Evolutionary conservation across 1,140 invertebrate species (phyloP).

Genomic region (Agraylea sexmaculata): DNA sequence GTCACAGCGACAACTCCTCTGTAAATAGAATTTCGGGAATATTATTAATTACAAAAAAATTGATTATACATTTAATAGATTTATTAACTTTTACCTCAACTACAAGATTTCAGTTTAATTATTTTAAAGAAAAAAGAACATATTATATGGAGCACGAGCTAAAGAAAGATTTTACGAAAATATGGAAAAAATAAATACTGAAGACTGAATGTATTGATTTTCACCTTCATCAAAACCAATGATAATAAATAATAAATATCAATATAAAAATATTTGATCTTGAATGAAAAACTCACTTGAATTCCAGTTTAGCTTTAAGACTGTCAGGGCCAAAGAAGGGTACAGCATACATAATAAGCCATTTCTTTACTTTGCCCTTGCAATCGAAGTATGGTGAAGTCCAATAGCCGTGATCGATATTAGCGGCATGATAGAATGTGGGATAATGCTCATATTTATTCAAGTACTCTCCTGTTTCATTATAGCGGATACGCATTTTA

Average conservation of each 20-base stretch:
- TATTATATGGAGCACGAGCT: too few species aligned
- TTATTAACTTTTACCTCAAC: not conserved
- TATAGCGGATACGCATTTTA: constrained; percentile 85
- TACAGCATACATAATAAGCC: constrained; percentile 88
- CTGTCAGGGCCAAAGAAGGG: constrained; percentile 97
- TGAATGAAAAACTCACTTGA: constrained; percentile 64
- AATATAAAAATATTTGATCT: constrained; percentile 1
- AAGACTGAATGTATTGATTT: not conserved
- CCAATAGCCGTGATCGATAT: constrained; percentile 84
- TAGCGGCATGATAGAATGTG: constrained; percentile 76
- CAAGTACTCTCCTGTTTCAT: constrained; percentile 69
- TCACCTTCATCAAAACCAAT: not conserved
- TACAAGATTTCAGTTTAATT: not conserved
- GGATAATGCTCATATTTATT: constrained; percentile 87
- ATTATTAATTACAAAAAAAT: constrained; percentile 8
- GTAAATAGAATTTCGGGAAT: constrained; percentile 35
- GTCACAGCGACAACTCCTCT: constrained; percentile 91
- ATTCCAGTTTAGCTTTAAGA: constrained; percentile 80
- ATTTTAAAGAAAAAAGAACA: too few species aligned
- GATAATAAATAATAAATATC: too few species aligned
- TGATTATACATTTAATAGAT: not conserved
- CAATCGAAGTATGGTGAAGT: constrained; percentile 90
- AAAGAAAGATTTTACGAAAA: too few species aligned
- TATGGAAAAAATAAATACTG: too few species aligned
- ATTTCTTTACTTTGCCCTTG: constrained; percentile 81